Percentiles rank a stretch among this genome's conserved stretches.
Conservation (phyloP, 2,888 invertebrate species). For the Conus canariensis region DNA sequence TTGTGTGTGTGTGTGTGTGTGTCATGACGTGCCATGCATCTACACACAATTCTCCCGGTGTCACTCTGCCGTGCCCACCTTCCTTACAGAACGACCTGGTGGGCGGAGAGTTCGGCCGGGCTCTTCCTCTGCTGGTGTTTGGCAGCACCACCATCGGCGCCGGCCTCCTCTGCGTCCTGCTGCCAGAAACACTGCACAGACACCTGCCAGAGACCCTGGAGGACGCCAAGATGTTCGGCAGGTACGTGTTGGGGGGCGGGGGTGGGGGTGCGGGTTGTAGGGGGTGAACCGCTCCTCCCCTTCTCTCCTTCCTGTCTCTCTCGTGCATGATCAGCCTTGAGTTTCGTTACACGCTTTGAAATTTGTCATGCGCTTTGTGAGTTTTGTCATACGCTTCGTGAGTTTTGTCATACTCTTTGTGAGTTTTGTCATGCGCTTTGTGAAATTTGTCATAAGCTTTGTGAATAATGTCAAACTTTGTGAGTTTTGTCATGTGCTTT, state of each 20-base stretch:
- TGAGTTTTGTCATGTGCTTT: too few species aligned
- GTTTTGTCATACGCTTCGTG: background rate
- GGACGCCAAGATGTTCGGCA: constrained; percentile 43
- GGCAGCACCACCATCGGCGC: constrained; percentile 44
- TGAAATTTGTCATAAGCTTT: too few species aligned
- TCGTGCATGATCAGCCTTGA: background rate
- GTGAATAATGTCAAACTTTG: too few species aligned
- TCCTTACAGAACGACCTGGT: constrained; percentile 41
- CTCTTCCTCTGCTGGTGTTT: constrained; percentile 49
- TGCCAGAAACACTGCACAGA: constrained; percentile 49
- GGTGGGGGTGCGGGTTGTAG: background rate
- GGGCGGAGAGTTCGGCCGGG: constrained; percentile 45
- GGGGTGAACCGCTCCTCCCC: background rate
- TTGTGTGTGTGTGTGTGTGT: too few species aligned
- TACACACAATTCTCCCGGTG: too few species aligned
- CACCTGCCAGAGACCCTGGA: constrained; percentile 51
- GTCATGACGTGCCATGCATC: too few species aligned
- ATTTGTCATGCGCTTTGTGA: background rate
- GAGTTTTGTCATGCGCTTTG: too few species aligned
- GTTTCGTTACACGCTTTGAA: too few species aligned
- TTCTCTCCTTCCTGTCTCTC: too few species aligned
- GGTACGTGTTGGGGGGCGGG: background rate
- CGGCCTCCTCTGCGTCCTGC: constrained; percentile 43
- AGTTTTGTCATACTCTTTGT: background rate
- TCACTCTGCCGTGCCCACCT: too few species aligned